These are phyloP conservation scores for Rhodophaea formosa DNA, from an alignment of 2,888 invertebrate species.

Conservation along the genomic window DNA sequence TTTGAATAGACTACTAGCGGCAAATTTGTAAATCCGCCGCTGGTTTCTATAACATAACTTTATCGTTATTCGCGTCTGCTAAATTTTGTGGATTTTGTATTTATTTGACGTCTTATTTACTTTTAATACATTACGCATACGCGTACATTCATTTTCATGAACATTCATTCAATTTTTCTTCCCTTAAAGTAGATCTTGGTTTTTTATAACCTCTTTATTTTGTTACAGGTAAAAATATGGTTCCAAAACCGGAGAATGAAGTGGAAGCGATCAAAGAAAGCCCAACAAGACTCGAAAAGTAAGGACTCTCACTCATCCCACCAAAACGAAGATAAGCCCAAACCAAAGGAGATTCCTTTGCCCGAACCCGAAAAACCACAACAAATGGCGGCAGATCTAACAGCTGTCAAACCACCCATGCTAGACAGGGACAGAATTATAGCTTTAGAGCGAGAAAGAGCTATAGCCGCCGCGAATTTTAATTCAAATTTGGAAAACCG, in stretches of 20 bases:
- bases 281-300: constrained; percentile 91
- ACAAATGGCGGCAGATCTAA: constrained; percentile 66
- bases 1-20: too few relatives aligned
- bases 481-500: constrained; percentile 77
- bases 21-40: too few relatives aligned
- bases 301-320: constrained; percentile 61
- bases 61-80: too few relatives aligned
- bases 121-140: too few relatives aligned
- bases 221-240: constrained; percentile 96
- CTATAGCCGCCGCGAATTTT: constrained; percentile 76
- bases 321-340: constrained; percentile 60
- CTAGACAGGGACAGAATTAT: constrained; percentile 76
- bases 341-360: constrained; percentile 53
- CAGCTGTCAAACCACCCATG: constrained; percentile 73
- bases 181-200: background rate
- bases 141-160: too few relatives aligned
- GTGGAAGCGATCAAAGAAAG: constrained; percentile 98
- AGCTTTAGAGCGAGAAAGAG: constrained; percentile 70
- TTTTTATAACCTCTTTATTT: constrained; percentile 28
- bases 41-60: too few relatives aligned
- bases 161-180: too few relatives aligned
- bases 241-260: constrained; percentile 99
- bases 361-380: constrained; percentile 57
- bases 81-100: too few relatives aligned
- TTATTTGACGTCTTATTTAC: too few relatives aligned